Base-by-base conservation (phyloP, 2,888 invertebrate genomes). In the Microplitis manilae region DNA sequence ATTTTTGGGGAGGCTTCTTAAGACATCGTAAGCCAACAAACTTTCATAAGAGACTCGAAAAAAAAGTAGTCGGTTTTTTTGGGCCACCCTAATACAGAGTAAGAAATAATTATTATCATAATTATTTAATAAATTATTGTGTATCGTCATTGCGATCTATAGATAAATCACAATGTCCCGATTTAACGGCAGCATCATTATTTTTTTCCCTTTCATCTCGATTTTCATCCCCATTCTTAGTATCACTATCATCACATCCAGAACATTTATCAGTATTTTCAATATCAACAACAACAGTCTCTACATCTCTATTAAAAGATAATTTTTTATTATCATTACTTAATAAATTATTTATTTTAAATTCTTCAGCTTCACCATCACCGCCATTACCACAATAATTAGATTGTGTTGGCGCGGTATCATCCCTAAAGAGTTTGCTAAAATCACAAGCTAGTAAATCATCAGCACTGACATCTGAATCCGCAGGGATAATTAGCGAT, bases 401-500 rank as follows among this genome's bases (percentile, higher is more conserved):
- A 30, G 30, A 30, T 30, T 30, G 30, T 30, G 30, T 30, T 30
- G 30, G 30, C 4, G 30, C 70, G 30, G 71, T 75, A 59, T 83
- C 83, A 40, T 86, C 87, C 17, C 79, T 75, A 76, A 85, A 85
- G 50, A 86, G 81, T 40, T 81, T 84, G 13, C 80, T 81, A 17
- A 85, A 74, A 70, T 87, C 85, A 60, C 75, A 82, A 17, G 84
- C 87, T 2, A 85, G 79, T 59, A 79, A 73, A 30, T 87, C 86
- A 30, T 86, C 84, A 6, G 84, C 81, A 73, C 81, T 84, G 15
- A 80, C 61, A 68, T 81, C 80, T 1, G 85, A 83, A 17, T 87
- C 85, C 4, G 82, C 82, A 4, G 82, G 82, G 20, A 84, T 79
- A 1, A 83, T 84, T 38, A 85, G 68, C 4, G 50, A 50, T 13